phyloP scores from a whole-genome alignment of 2,113 vertebrate genomes.

The Orientallactaga bullata region DNA sequence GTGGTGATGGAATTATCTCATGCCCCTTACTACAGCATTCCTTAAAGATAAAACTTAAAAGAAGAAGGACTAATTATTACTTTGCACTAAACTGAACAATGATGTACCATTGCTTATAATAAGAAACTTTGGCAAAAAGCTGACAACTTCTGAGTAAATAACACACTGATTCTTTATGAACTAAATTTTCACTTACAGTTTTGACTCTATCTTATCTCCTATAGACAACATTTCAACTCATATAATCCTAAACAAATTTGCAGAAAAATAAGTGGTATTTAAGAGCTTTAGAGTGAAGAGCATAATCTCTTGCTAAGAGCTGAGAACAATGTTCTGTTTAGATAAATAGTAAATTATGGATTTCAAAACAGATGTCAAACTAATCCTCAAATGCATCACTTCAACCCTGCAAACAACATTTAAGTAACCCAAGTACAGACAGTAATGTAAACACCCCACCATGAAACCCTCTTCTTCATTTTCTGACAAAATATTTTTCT shows the following conservation, averaged over 20 bases:
- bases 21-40: neutral
- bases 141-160: neutral
- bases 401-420: constrained; percentile 59
- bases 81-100: neutral
- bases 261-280: constrained; percentile 70
- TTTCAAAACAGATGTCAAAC: constrained; percentile 67
- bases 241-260: constrained; percentile 72
- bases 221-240: constrained; percentile 57
- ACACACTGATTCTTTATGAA: constrained; percentile 12
- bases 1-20: neutral
- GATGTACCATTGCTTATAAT: neutral
- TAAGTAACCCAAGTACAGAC: neutral
- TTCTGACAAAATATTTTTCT: constrained; percentile 18
- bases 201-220: constrained; percentile 48
- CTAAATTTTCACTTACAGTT: constrained; percentile 12
- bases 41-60: constrained; percentile 10
- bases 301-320: constrained; percentile 70
- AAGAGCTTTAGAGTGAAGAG: constrained; percentile 67
- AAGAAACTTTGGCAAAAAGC: constrained; percentile 8
- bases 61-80: constrained; percentile 17
- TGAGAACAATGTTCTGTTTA: constrained; percentile 49
- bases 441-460: neutral
- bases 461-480: constrained; percentile 9
- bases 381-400: constrained; percentile 63
- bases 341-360: constrained; percentile 66